These are phyloP conservation scores for Venturia canescens DNA, from an alignment of 1,140 invertebrate species.

Conservation along the genomic window DNA sequence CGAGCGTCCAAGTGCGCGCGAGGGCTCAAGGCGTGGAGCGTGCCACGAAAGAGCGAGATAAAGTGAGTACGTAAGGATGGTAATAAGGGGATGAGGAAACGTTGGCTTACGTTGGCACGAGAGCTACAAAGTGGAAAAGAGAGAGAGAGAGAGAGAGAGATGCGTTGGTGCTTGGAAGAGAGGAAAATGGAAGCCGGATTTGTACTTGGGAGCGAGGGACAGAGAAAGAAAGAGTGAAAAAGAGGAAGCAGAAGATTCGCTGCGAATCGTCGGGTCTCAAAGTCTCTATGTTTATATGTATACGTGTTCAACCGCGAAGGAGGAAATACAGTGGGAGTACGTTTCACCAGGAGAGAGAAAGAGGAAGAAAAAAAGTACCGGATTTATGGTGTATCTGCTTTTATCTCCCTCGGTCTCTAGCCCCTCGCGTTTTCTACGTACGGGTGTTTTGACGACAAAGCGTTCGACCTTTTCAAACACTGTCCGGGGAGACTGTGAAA, in stretches of 20 bases:
- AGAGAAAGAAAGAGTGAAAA: conserved; percentile 35
- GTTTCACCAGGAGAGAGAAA: not conserved
- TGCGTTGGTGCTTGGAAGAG: not conserved
- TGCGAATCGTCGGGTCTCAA: not conserved
- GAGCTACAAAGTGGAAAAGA: conserved; percentile 17
- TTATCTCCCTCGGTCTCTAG: not conserved
- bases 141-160: conserved; percentile 27
- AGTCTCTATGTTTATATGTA: too few relatives aligned
- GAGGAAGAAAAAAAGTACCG: not conserved
- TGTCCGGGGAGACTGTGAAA: too few relatives aligned
- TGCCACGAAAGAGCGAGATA: conserved; percentile 19
- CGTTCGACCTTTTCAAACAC: too few relatives aligned
- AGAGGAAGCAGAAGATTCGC: not conserved
- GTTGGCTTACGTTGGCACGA: conserved; percentile 6
- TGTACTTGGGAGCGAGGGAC: conserved; percentile 18
- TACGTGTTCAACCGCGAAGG: not conserved
- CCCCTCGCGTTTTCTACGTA: not conserved
- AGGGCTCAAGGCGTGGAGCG: not conserved
- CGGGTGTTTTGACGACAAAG: too few relatives aligned
- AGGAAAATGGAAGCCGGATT: not conserved
- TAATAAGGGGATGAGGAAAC: conserved; percentile 33
- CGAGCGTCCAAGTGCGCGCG: conserved; percentile 26
- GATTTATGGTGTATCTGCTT: not conserved
- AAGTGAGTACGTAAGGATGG: conserved; percentile 13
- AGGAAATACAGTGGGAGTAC: not conserved